Evolutionary conservation across 2,113 vertebrate species (phyloP).

Genomic region (Bufo bufo): DNA sequence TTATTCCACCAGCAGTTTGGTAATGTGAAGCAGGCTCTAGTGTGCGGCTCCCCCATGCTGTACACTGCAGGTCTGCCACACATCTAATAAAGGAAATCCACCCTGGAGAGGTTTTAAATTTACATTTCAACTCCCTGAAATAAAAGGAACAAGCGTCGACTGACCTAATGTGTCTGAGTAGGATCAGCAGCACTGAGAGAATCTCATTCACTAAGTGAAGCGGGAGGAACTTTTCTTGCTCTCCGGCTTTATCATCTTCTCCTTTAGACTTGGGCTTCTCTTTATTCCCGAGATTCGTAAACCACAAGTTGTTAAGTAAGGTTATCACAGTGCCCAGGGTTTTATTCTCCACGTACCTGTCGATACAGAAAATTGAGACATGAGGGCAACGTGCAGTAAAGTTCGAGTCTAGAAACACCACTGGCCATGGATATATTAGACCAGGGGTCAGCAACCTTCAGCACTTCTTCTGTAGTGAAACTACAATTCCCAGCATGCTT

Average conservation of each 20-base stretch:
- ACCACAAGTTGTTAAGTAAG: conserved; percentile 84
- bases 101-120: background rate
- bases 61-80: background rate
- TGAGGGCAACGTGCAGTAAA: no score
- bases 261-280: conserved; percentile 52
- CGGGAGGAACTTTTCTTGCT: conserved; percentile 78
- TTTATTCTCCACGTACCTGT: conserved; percentile 80
- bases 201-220: conserved; percentile 85
- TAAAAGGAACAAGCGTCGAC: background rate
- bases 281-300: conserved; percentile 81
- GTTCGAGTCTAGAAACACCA: no score
- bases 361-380: no score
- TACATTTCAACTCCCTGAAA: background rate
- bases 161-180: conserved; percentile 81
- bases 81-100: no score
- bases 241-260: conserved; percentile 37
- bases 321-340: conserved; percentile 75
- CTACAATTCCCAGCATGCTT: no score
- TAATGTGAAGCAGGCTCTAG: background rate
- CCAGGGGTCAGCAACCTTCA: no score
- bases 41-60: background rate
- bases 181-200: conserved; percentile 71
- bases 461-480: no score
- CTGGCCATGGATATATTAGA: no score
- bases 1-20: no score